Conservation (phyloP, 2,888 invertebrate genomes). For the Thera obeliscata region DNA sequence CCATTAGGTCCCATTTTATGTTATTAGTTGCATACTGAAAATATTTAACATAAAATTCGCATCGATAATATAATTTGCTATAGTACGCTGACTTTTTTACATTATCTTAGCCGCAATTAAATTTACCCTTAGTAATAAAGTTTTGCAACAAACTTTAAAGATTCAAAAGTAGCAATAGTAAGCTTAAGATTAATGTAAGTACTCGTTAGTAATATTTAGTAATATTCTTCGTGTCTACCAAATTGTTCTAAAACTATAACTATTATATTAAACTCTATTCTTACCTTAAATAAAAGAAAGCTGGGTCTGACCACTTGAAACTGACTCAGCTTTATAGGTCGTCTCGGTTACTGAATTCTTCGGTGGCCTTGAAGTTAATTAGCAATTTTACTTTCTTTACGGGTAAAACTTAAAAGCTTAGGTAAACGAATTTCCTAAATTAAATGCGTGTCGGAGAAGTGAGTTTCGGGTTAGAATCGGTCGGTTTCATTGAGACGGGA, state of each 20-base stretch:
- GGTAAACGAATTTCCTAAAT: slow-evolving; percentile 21
- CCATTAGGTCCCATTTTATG: too few species aligned
- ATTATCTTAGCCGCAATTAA: background rate
- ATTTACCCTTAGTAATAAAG: background rate
- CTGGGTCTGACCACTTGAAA: slow-evolving; percentile 39
- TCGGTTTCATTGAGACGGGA: slow-evolving; percentile 28
- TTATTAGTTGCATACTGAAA: too few species aligned
- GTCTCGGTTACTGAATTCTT: slow-evolving; percentile 49
- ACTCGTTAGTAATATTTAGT: too few species aligned
- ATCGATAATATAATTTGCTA: background rate
- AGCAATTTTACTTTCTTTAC: slow-evolving; percentile 45
- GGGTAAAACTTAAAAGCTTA: slow-evolving; percentile 35
- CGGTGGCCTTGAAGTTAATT: slow-evolving; percentile 50
- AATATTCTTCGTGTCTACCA: background rate
- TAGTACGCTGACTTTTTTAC: background rate
- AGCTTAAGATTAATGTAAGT: background rate
- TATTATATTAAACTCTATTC: slow-evolving; percentile 9
- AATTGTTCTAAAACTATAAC: background rate
- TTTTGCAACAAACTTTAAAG: slow-evolving; percentile 2
- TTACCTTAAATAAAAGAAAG: slow-evolving; percentile 26
- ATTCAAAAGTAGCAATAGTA: background rate
- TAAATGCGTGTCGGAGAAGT: slow-evolving; percentile 20
- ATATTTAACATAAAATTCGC: background rate
- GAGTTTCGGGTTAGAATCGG: slow-evolving; percentile 29
- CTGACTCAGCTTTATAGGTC: slow-evolving; percentile 50